These are phyloP conservation scores for Drosophila athabasca DNA, from an alignment of 1,140 invertebrate genomes.

Conservation along the genomic window DNA sequence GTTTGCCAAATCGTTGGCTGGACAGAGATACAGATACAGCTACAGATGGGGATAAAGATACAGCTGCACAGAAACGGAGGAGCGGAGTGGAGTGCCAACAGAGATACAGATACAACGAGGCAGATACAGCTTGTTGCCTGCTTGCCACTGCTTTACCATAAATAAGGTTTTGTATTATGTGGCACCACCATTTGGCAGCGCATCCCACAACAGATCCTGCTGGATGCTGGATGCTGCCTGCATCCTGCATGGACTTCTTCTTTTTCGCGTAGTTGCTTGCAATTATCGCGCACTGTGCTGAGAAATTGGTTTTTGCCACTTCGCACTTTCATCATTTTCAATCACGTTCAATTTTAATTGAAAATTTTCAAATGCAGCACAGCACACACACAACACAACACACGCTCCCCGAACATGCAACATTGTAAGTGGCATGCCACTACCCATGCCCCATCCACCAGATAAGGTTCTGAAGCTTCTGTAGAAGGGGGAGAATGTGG, in stretches of 20 bases:
- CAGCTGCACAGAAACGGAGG: conserved; percentile 13
- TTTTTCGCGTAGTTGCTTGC: conserved; percentile 37
- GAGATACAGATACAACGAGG: not conserved
- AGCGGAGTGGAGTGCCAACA: no score
- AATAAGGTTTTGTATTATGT: conserved; percentile 78
- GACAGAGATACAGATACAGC: conserved; percentile 37
- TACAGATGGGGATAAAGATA: conserved; percentile 15
- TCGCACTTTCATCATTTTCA: conserved; percentile 81
- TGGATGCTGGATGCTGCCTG: no score
- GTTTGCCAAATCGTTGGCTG: conserved; percentile 65
- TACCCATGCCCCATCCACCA: no score
- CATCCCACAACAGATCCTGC: conserved; percentile 67
- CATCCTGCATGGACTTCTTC: no score
- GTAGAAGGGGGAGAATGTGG: not conserved
- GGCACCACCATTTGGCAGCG: conserved; percentile 73
- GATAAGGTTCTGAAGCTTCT: conserved; percentile 15
- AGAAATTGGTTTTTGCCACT: conserved; percentile 82
- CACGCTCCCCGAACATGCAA: conserved; percentile 13
- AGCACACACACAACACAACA: conserved; percentile 41
- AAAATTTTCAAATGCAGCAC: conserved; percentile 65
- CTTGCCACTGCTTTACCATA: conserved; percentile 72
- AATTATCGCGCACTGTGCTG: conserved; percentile 80
- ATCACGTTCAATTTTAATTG: conserved; percentile 82
- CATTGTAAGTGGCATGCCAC: conserved; percentile 23
- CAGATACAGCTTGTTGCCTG: conserved; percentile 37